Base-by-base conservation (phyloP, 2,888 invertebrate species). In the Drosophila longiperda region DNA sequence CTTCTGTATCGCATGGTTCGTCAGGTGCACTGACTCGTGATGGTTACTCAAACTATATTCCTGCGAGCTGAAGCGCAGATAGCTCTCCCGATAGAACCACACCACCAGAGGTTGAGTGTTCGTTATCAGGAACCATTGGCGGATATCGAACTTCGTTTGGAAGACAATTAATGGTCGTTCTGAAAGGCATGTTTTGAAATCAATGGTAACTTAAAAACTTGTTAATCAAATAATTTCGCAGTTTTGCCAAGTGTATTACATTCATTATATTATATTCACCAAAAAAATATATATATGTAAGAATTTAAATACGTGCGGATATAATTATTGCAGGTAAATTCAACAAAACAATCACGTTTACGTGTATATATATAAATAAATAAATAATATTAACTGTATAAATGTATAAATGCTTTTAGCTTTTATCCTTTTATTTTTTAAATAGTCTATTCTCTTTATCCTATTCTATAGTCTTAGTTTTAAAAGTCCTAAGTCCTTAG, bases 81-180 rank as follows among this genome's bases (percentile, higher is more conserved):
- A 99, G 92, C 97, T 97, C 91, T 98, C 98, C 91, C 96, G 96
- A 94, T 98, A 98, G 94, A 98, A 96, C 98, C 98, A 98, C 73
- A 98, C 95, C 0, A 97, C 97, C 40, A 98, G 93, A 0, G 98
- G 98, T 91, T 98, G 97, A 89, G 97, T 97, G 92, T 96, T 97
- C 0, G 98, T 98, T 33, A 98, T 96, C 75, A 98, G 94, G 93
- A 98, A 98, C 98, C 98, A 98, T 93, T 98, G 98, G 7, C 98
- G 95, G 82, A 98, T 98, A 93, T 98, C 98, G 92, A 98, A 98
- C 94, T 98, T 98, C 1, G 98, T 98, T 89, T 97, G 95, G 93
- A 98, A 96, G 78, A 98, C 96, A 54, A 98, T 95, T 61, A 98
- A 93, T 0, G 98, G 98, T 71, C 96, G 95, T 94, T 98, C 98